Evolutionary conservation across 2,113 vertebrate species (phyloP), one percentile per base, ranked within the genome.

Genomic region (Varanus salvator): DNA sequence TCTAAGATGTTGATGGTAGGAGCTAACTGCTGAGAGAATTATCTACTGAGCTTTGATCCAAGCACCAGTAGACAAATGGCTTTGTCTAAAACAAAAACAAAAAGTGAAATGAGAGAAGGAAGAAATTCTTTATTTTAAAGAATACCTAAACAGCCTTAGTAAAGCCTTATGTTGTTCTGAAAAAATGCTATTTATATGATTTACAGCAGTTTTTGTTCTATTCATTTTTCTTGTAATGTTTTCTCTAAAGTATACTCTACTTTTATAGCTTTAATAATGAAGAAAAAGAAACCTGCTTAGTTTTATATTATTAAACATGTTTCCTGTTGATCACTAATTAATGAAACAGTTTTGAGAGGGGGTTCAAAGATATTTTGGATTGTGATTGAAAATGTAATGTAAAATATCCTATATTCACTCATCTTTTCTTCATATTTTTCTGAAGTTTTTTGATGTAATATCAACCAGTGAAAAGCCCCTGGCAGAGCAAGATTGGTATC

Each of bases 401-500:
- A 44, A 9, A 91, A 90, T 83, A 34, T 12, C 71, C 0, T 92
- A 4, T 14, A 1, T 87, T 80, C 14, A 85, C 5, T 93, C 84
- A 95, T 76, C 17, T 91, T 89, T 66, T 91, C 60, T 90, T 87
- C 80, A 94, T 97, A 95, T 95, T 71, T 94, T 92, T 25, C 12
- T n/a, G n/a, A 97, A 99, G 98, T 98, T 98, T 88, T 98, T 98
- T 90, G 99, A 99, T 90, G 97, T 98, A 34, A 98, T 99, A 88
- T 97, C 98, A 8, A 93, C 97, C 8, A 98, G 97, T n/a, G 99
- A 99, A 94, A 99, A 98, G 90, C 99, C 99, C 0, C 91, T 99
- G 94, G 96, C 97, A 15, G 99, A 99, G 0, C 98, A 99, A 95
- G 99, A 99, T 93, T 99, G 99, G 99, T 99, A 99, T 93, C 99